Evolutionary conservation across 2,888 invertebrate species (phyloP), one percentile per base, ranked within the genome.

Genomic region (Drosophila acutilabella): DNA sequence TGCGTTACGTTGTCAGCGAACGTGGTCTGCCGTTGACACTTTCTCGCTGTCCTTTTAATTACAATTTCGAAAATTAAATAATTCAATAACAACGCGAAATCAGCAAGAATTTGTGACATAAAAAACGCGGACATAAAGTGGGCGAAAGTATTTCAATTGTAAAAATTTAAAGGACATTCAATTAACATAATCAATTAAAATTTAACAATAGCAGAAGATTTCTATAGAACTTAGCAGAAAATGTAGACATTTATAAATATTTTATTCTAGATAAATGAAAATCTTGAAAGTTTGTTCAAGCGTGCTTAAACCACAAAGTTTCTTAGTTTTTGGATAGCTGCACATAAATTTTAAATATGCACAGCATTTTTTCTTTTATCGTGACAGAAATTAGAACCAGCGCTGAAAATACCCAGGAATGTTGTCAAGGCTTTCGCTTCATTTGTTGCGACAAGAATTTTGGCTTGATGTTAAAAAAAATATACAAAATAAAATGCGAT

Each of bases 1-100:
- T 71, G 52, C 50, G 44, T 47, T 65, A 1, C 26, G 14, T 30
- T 58, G n/a, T 41, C 38, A 30, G 7, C 23, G 44, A 10, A 57
- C 45, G 14, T 6, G 26, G 26, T 51, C 59, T 72, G 76, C 58
- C 30, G 57, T 62, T 60, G 75, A 68, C 75, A 76, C 50, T 65
- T 72, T 59, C 38, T 8, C 26, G 42, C 18, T 42, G 36, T 45
- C 26, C 33, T 67, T 75, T 67, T 75, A 75, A 75, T 75, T 75
- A 67, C 44, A 23, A 23, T 2, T 36, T 23, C 1, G 36, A 13
- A 64, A 71, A 61, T 75, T 41, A 58, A 47, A 67, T 54, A 60
- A 65, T 66, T 16, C 47, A 74, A 56, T 59, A 61, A 57, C 33
- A 48, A 41, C 20, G 59, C 47, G 18, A 33, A 70, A 42, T 66